A percentile compares a stretch with the other conserved stretches of the same genome.
These are phyloP conservation scores for Calyptomena viridis DNA, from an alignment of 2,113 vertebrate genomes.

Conservation along the genomic window DNA sequence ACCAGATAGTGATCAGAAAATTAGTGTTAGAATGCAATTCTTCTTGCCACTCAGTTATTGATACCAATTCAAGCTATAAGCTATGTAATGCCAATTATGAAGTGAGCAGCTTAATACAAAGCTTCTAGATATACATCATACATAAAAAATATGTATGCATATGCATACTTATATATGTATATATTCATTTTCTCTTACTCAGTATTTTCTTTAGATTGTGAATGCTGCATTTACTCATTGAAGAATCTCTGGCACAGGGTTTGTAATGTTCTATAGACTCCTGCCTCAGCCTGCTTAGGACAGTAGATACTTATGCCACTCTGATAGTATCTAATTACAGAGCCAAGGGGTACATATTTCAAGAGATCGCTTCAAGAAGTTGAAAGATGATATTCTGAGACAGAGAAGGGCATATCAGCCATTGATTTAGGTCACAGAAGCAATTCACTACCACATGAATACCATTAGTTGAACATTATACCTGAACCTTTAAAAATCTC, in stretches of 20 bases:
- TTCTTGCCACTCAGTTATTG: background rate
- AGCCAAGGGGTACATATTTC: conserved; percentile 31
- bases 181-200: background rate
- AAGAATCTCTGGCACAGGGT: background rate
- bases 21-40: background rate
- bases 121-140: background rate
- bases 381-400: conserved; percentile 51
- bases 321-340: conserved; percentile 34
- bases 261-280: background rate
- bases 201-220: background rate
- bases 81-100: background rate
- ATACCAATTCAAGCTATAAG: background rate
- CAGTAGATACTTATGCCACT: conserved; percentile 5
- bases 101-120: background rate
- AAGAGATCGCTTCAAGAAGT: background rate
- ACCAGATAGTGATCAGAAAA: background rate
- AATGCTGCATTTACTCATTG: background rate
- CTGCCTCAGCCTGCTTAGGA: background rate
- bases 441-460: background rate
- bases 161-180: background rate
- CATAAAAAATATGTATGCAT: background rate
- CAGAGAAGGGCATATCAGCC: conserved; percentile 28
- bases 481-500: background rate
- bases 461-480: background rate
- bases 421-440: conserved; percentile 36